Evolutionary conservation across 2,797 vertebrate species (phyloP).

Genomic region (Semaprochilodus insignis): DNA sequence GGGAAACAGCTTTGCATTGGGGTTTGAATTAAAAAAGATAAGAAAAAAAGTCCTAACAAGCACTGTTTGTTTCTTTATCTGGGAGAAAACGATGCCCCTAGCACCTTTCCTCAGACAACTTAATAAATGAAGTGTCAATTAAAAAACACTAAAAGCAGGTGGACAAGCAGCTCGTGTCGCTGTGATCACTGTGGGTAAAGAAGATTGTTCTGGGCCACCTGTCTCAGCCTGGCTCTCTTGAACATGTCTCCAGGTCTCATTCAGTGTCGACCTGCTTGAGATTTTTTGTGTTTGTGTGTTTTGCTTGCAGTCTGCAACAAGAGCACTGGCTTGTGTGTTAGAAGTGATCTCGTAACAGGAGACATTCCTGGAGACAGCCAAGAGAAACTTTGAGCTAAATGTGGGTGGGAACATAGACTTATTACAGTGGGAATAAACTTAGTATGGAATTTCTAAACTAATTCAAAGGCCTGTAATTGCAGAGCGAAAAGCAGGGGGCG

Average conservation of each 20-base stretch:
- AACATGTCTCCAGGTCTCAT: slow-evolving; percentile 40
- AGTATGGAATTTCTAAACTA: too few relatives aligned
- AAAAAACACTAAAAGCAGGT: slow-evolving; percentile 33
- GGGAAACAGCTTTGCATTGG: slow-evolving; percentile 4
- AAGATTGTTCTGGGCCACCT: slow-evolving; percentile 35
- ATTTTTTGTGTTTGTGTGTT: slow-evolving; percentile 25
- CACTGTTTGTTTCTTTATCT: slow-evolving; percentile 10
- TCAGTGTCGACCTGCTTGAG: not conserved
- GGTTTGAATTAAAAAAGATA: not conserved
- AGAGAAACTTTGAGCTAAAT: too few relatives aligned
- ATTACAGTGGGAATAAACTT: too few relatives aligned
- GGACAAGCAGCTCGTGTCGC: slow-evolving; percentile 3
- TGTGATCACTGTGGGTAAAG: slow-evolving; percentile 20
- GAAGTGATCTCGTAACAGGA: too few relatives aligned
- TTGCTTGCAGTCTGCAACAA: slow-evolving; percentile 16
- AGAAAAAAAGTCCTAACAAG: slow-evolving; percentile 8
- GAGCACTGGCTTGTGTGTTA: not conserved
- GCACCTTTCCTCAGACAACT: slow-evolving; percentile 36
- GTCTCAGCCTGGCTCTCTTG: slow-evolving; percentile 34
- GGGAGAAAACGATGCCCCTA: slow-evolving; percentile 19
- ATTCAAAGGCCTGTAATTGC: too few relatives aligned
- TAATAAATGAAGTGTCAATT: slow-evolving; percentile 48
- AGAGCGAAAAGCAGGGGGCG: too few relatives aligned
- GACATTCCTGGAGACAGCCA: too few relatives aligned
- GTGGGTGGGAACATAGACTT: too few relatives aligned